These are phyloP conservation scores for Idaea dimidiata DNA, from an alignment of 2,888 invertebrate genomes.

Conservation along the genomic window DNA sequence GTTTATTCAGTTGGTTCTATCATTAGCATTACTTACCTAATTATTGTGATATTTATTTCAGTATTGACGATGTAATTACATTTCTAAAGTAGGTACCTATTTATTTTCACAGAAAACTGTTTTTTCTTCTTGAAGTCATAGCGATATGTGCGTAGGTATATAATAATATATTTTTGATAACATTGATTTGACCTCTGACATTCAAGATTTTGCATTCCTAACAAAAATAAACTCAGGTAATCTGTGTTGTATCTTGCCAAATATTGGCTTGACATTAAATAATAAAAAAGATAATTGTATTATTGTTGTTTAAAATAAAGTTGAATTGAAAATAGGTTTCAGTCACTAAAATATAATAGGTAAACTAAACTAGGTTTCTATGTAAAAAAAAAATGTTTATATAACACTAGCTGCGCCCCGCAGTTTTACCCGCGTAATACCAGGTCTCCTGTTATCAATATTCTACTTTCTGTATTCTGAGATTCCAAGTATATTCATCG, in stretches of 20 bases:
- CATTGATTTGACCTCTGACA: neutral
- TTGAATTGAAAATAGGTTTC: neutral
- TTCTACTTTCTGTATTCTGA: no score
- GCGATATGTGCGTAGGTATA: neutral
- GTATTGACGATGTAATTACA: neutral
- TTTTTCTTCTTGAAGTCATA: neutral
- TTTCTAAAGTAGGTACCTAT: neutral
- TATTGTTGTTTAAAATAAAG: no score
- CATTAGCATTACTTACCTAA: neutral
- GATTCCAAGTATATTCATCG: no score
- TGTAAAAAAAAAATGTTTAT: neutral
- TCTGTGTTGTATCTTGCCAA: neutral
- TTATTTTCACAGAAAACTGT: neutral
- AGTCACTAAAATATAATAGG: neutral
- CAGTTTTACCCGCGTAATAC: no score
- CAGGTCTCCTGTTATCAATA: no score
- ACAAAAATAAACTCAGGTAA: neutral
- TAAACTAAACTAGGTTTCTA: neutral
- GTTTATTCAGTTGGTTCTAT: neutral
- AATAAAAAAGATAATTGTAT: no score
- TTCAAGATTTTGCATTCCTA: neutral
- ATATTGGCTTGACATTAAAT: neutral
- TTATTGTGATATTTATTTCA: neutral
- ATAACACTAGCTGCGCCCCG: no score
- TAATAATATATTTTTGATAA: neutral